phyloP scores from a whole-genome alignment of 2,888 invertebrate species.

The Chrysotoxum bicinctum region DNA sequence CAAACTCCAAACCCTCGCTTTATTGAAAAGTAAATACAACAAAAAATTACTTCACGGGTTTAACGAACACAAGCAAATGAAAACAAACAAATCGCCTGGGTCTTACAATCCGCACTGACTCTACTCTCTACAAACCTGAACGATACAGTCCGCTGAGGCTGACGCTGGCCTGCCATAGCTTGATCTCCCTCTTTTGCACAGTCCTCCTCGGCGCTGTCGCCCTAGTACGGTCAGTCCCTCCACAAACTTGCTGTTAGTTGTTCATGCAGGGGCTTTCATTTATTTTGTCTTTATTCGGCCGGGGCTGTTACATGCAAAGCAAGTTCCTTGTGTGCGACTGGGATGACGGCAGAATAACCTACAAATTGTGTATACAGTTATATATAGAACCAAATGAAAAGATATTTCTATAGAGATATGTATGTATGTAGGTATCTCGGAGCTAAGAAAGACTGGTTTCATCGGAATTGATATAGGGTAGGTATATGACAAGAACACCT shows the following conservation, averaged over 20 bases:
- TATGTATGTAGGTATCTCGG: background rate
- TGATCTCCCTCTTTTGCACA: constrained; percentile 43
- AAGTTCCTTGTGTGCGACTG: constrained; percentile 34
- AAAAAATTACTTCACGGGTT: background rate
- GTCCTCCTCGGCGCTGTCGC: background rate
- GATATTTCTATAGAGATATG: background rate
- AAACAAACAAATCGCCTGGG: constrained; percentile 37
- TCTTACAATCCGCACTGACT: constrained; percentile 43
- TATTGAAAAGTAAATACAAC: background rate
- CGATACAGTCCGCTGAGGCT: background rate
- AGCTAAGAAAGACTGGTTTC: constrained; percentile 46
- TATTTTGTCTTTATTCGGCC: constrained; percentile 57
- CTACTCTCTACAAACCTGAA: constrained; percentile 20
- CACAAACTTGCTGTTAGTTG: constrained; percentile 3
- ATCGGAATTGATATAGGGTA: constrained; percentile 27
- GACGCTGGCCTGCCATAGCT: background rate
- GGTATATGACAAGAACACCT: background rate
- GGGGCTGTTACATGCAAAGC: constrained; percentile 58
- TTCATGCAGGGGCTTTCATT: constrained; percentile 46
- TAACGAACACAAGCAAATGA: constrained; percentile 37
- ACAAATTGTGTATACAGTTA: background rate
- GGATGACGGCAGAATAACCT: constrained; percentile 11
- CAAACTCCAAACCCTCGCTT: background rate
- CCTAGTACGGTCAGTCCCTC: background rate
- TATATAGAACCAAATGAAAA: background rate